phyloP scores from a whole-genome alignment of 2,797 vertebrate species.

The Labroides dimidiatus region DNA sequence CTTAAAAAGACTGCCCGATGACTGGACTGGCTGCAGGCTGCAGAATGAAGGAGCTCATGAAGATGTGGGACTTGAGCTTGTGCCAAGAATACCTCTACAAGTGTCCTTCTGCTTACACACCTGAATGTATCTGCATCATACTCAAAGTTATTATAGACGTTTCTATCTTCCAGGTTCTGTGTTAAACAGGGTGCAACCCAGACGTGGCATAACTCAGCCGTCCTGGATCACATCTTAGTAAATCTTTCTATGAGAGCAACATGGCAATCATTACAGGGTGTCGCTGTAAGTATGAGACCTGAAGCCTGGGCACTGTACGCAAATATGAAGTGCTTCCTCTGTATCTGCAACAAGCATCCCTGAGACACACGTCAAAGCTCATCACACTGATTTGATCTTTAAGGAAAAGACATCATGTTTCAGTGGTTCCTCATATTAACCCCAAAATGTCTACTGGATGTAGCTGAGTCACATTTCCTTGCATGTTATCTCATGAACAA shows the following conservation, averaged over 20 bases:
- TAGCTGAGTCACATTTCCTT: neutral
- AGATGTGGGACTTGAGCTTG: conserved; percentile 23
- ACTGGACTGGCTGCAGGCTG: conserved; percentile 4
- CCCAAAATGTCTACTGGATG: neutral
- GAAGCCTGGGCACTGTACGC: neutral
- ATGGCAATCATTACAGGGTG: neutral
- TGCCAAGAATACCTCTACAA: conserved; percentile 78
- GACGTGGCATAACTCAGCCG: neutral
- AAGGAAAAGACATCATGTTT: neutral
- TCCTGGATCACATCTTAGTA: conserved; percentile 5
- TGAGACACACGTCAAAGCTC: neutral
- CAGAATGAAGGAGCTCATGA: conserved; percentile 2
- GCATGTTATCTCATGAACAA: neutral
- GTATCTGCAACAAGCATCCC: conserved; percentile 3
- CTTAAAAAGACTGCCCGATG: neutral
- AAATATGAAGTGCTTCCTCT: neutral
- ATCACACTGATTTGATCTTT: neutral
- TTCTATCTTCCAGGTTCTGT: conserved; percentile 15
- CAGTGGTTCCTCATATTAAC: neutral
- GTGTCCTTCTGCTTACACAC: conserved; percentile 56
- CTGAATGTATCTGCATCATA: conserved; percentile 72
- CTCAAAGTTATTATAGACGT: conserved; percentile 10
- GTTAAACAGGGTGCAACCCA: conserved; percentile 11
- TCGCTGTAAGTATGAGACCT: neutral
- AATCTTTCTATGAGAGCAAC: neutral